Base-by-base conservation (phyloP, 1,140 invertebrate species). In the Drosophila mauritiana region DNA sequence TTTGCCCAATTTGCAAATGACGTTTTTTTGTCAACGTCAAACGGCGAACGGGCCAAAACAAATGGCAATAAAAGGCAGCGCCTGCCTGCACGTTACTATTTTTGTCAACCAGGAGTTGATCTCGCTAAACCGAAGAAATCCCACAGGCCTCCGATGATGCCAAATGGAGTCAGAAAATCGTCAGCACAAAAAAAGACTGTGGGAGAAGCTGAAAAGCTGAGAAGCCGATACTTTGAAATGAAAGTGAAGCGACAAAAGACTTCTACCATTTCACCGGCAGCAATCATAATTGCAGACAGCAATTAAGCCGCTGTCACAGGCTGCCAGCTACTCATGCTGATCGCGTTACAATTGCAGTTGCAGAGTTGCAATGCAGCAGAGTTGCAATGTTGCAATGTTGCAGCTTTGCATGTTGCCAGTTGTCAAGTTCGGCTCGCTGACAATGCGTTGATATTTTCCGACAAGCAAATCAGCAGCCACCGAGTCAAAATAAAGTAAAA, bases 1-100 rank as follows among this genome's bases (percentile, higher is more conserved):
- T 89, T 89, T 89, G 83, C 84, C 84, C 84, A 89, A 89, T 89
- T 89, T 89, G 84, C 84, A 89, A 89, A 89, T 89, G 84, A 89
- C 84, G 84, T 89, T 89, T 89, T 86, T 89, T 89, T 89, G 85
- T 89, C 85, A 89, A 89, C 84, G 83, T 89, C 83, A 89, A 88
- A 64, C 64, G 52, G 55, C 77, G 48, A 76, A 49, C 70, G 57
- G 69, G 67, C 69, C 67, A 68, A 70, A 79, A 83, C 80, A 84
- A 83, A 79, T 83, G 77, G 81, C 81, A 85, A 85, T 89, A 89
- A 89, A 89, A 89, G 84, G 84, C 84, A 86, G 79, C 85, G 83
- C 75, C 82, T 64, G 81, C 40, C 59, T 69, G 78, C 83, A 78
- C 73, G 84, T 89, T 88, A 88, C 83, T 79, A 89, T 80, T 88